A percentile compares a stretch with the other conserved stretches of the same genome.
Evolutionary conservation across 2,888 invertebrate genomes (phyloP).

Genomic region (Acanthosepion lycidas): DNA sequence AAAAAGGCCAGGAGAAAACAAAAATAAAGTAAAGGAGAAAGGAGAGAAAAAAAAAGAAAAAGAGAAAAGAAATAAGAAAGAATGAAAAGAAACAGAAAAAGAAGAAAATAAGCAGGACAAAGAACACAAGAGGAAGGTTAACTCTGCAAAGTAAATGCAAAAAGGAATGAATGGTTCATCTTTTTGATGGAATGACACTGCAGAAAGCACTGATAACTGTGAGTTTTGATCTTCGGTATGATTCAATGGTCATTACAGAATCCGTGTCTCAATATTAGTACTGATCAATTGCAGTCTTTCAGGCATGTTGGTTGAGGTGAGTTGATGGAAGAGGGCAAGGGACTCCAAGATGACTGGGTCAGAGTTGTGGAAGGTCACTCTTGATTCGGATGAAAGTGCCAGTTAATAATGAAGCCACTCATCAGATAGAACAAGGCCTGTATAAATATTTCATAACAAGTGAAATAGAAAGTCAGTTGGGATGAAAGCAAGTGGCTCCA

Average conservation of each 20-base stretch:
- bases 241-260: not conserved
- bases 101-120: not conserved
- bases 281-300: constrained; percentile 3
- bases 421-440: not conserved
- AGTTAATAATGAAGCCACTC: not conserved
- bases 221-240: constrained; percentile 24
- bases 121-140: constrained; percentile 33
- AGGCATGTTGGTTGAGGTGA: not conserved
- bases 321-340: no score
- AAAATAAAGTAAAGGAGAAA: no score
- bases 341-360: not conserved
- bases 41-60: no score
- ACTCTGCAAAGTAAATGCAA: not conserved
- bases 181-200: constrained; percentile 12
- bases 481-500: not conserved
- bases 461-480: constrained; percentile 7
- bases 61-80: no score
- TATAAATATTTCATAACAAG: not conserved
- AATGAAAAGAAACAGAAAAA: not conserved
- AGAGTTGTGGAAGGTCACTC: constrained; percentile 16
- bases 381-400: not conserved
- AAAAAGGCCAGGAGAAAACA: no score
- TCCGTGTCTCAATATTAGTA: not conserved
- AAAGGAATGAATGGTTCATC: not conserved
- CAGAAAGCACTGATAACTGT: constrained; percentile 2